A percentile compares a stretch with the other conserved stretches of the same genome.
phyloP scores from a whole-genome alignment of 2,888 invertebrate genomes.

The Lottia scabra region DNA sequence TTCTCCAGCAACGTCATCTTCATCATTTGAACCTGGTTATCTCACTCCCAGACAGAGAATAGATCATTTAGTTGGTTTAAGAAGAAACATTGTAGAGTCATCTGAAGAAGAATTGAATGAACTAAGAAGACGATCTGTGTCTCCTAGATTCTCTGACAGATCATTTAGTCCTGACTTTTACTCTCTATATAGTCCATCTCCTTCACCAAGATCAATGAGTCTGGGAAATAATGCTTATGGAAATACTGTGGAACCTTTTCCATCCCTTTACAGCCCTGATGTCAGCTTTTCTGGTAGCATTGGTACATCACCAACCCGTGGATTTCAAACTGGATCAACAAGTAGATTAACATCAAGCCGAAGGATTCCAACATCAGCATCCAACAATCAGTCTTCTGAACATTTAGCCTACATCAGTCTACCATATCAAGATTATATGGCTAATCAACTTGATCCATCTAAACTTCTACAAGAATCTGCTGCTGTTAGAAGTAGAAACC shows the following conservation, averaged over 20 bases:
- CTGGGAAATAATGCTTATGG: neutral
- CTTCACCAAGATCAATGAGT: slow-evolving; percentile 7
- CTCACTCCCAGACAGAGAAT: slow-evolving; percentile 61
- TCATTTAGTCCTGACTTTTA: slow-evolving; percentile 14
- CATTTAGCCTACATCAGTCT: neutral
- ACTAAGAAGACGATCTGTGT: slow-evolving; percentile 22
- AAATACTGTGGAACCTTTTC: neutral
- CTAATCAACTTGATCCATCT: slow-evolving; percentile 35
- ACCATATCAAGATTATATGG: slow-evolving; percentile 18
- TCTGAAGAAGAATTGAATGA: slow-evolving; percentile 40
- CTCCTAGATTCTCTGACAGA: slow-evolving; percentile 16
- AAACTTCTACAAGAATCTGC: slow-evolving; percentile 46
- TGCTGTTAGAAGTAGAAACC: slow-evolving; percentile 41
- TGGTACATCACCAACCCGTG: neutral
- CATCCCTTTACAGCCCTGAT: neutral
- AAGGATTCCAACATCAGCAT: neutral
- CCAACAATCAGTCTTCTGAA: neutral
- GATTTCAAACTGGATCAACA: slow-evolving; percentile 11
- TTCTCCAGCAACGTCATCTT: slow-evolving; percentile 13
- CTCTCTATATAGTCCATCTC: slow-evolving; percentile 16
- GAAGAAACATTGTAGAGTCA: slow-evolving; percentile 52
- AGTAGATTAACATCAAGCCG: neutral
- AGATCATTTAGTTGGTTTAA: slow-evolving; percentile 49
- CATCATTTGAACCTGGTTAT: slow-evolving; percentile 27
- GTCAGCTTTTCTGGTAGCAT: neutral